A percentile compares a stretch with the other conserved stretches of the same genome.
phyloP scores from a whole-genome alignment of 2,797 vertebrate species.

The Otolemur crassicaudatus region DNA sequence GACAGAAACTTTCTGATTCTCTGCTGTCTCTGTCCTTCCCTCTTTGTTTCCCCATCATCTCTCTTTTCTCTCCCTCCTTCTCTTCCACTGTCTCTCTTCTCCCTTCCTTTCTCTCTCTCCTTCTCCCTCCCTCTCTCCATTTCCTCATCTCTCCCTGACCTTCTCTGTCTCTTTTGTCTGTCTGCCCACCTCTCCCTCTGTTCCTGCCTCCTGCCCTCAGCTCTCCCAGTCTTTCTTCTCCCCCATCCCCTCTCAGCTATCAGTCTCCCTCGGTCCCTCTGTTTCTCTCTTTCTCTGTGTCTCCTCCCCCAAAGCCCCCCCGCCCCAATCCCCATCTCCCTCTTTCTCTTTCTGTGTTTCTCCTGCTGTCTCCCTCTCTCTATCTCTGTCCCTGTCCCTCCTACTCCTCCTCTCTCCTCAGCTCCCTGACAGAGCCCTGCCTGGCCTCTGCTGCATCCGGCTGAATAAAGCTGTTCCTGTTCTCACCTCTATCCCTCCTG shows the following conservation, averaged over 20 bases:
- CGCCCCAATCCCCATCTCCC: not conserved
- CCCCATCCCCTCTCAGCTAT: no score
- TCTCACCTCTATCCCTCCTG: not conserved
- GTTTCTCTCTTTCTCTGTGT: not conserved
- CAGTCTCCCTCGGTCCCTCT: no score
- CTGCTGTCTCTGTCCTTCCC: not conserved
- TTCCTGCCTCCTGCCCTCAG: no score
- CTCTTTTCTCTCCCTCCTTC: not conserved
- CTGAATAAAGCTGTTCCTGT: constrained; percentile 48
- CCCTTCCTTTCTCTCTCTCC: not conserved
- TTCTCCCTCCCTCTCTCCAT: not conserved
- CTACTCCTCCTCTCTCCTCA: not conserved
- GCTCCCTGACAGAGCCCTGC: not conserved
- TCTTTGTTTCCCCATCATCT: no score
- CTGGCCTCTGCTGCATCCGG: not conserved
- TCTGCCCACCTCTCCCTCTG: no score
- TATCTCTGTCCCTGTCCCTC: not conserved
- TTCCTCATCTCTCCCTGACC: not conserved
- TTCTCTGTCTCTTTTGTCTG: not conserved
- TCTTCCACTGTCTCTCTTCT: no score
- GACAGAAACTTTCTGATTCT: not conserved
- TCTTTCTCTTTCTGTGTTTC: no score
- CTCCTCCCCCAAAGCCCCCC: no score
- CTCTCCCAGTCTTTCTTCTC: no score
- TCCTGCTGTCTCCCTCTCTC: not conserved